phyloP scores from a whole-genome alignment of 1,140 invertebrate genomes.

The Penaeus japonicus region DNA sequence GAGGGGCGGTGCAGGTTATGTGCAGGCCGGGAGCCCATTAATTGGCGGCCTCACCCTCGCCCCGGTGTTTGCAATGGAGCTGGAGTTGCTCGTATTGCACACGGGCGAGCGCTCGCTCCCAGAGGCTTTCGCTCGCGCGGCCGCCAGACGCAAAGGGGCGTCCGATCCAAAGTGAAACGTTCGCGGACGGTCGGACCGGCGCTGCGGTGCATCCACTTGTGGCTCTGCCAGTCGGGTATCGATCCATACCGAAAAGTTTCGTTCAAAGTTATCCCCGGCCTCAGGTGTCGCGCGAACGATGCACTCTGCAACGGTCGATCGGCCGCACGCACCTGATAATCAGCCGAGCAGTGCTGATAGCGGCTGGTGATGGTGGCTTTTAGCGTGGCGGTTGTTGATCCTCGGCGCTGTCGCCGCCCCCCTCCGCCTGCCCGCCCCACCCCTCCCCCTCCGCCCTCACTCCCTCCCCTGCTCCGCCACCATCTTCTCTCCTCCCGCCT shows the following conservation, averaged over 20 bases:
- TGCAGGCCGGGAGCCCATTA: conserved; percentile 30
- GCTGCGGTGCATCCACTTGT: conserved; percentile 50
- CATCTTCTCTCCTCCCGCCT: not conserved
- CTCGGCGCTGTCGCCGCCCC: conserved; percentile 11
- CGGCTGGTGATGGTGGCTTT: conserved; percentile 47
- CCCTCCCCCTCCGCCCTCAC: not conserved
- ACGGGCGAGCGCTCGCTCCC: conserved; percentile 7
- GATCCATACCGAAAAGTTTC: conserved; percentile 44
- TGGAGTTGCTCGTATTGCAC: conserved; percentile 34
- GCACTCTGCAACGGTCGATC: conserved; percentile 39
- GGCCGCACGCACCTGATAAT: conserved; percentile 34
- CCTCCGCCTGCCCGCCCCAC: not conserved
- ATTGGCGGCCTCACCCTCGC: conserved; percentile 42
- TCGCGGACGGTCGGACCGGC: conserved; percentile 8
- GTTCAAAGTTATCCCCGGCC: conserved; percentile 11
- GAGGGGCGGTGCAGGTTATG: conserved; percentile 6
- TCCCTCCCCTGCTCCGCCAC: not conserved
- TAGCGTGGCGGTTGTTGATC: conserved; percentile 45
- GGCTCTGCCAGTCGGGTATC: conserved; percentile 48
- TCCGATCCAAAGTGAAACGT: conserved; percentile 37
- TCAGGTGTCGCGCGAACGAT: conserved; percentile 31
- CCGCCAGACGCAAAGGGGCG: not conserved
- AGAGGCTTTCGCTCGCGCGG: conserved; percentile 23
- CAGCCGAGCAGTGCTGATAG: conserved; percentile 44
- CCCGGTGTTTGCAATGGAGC: conserved; percentile 28